Evolutionary conservation across 1,140 invertebrate genomes (phyloP), one percentile per base, ranked within the genome.

Genomic region (Eufriesea mexicana): DNA sequence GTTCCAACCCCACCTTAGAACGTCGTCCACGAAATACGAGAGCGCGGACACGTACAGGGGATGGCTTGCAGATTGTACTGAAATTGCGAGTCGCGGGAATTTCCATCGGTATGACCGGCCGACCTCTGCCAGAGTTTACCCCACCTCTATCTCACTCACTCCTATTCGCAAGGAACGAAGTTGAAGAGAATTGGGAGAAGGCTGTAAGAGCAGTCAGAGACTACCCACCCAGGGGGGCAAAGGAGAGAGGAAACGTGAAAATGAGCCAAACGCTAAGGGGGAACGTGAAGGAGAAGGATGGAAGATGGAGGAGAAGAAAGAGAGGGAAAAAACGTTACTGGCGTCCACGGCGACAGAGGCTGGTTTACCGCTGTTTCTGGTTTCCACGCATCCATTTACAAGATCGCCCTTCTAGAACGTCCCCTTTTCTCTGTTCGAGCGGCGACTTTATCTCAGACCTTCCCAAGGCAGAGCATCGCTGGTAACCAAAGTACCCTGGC

Each of bases 51-150:
- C 25, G 23, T 2, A 20, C 18, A 9, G 25, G 61, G 47, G 49
- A 47, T 72, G 73, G 84, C 76, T 91, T 86, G 88, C 86, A 88
- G 85, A 91, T 90, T 91, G 84, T 66, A 81, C 87, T 88, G 66
- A 88, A 91, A 90, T 90, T 67, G 89, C 82, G 47, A 90, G 85
- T 90, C 86, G 74, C 84, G 84, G 71, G 81, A 86, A 85, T 85
- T 91, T 90, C 85, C 90, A 91, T 90, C 89, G 89, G 75, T 64
- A 79, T 61, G 70, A 83, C 83, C 78, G 62, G 59, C 20, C 77
- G 45, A 88, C 86, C 84, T 90, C 86, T 74, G 82, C 80, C 79
- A 86, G 67, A n/a, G 2, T 59, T n/a, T 61, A 51, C 51, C 73
- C 51, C 55, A 45, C n/a, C n/a, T 57, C 54, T 55, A 20, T 18